phyloP scores from a whole-genome alignment of 2,113 vertebrate genomes.

The Daubentonia madagascariensis region DNA sequence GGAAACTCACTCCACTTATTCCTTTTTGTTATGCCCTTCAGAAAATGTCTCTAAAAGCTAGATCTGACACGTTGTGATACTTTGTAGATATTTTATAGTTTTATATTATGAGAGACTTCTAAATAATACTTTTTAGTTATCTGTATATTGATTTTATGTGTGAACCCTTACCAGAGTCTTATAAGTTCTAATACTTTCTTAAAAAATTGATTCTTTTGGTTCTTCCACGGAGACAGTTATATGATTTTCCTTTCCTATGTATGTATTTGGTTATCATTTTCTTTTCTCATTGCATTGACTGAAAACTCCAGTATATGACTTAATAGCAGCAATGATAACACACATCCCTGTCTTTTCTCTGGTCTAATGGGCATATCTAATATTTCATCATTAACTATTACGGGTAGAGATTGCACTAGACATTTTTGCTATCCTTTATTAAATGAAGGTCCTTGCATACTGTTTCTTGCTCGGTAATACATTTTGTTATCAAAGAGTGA shows the following conservation, averaged over 20 bases:
- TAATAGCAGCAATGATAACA: neutral
- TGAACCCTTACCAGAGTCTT: neutral
- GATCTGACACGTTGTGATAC: neutral
- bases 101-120: neutral
- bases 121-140: neutral
- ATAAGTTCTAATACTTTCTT: neutral
- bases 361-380: neutral
- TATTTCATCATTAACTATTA: neutral
- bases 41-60: neutral
- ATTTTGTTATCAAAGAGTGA: neutral
- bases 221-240: neutral
- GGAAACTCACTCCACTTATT: neutral
- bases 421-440: neutral
- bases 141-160: neutral
- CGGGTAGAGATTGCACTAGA: neutral
- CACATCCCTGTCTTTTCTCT: neutral
- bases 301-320: neutral
- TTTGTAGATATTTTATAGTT: neutral
- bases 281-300: neutral
- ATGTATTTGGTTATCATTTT: neutral
- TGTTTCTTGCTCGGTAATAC: neutral
- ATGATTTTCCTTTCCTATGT: neutral
- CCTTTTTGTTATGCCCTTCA: neutral
- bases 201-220: neutral
- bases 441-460: neutral